Percentiles rank a stretch among this genome's conserved stretches.
Conservation (phyloP, 2,113 vertebrate genomes). For the Dasyurus viverrinus region DNA sequence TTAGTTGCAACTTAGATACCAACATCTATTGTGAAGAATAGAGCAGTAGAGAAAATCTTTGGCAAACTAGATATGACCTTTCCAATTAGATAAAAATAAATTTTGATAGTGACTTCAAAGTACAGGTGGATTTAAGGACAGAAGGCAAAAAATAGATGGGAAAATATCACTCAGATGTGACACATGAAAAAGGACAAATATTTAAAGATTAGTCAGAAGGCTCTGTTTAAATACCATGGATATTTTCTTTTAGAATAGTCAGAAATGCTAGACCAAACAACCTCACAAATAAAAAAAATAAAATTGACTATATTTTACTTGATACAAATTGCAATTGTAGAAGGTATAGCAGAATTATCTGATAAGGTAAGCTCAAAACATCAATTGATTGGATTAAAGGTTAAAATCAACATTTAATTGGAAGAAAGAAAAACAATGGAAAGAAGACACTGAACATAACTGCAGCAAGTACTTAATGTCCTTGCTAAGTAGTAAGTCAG, state of each 20-base stretch:
- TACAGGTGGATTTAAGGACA: background rate
- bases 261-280: background rate
- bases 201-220: background rate
- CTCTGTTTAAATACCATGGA: background rate
- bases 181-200: background rate
- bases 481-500: background rate
- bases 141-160: background rate
- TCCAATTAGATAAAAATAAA: background rate
- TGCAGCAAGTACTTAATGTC: background rate
- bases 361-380: background rate
- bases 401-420: background rate
- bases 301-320: background rate
- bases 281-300: background rate
- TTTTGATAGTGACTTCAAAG: background rate
- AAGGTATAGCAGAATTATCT: background rate
- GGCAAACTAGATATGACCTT: background rate
- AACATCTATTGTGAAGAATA: background rate
- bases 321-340: background rate
- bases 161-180: background rate
- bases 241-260: background rate
- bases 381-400: background rate
- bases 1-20: background rate
- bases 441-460: background rate
- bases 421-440: background rate
- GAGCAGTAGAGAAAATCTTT: background rate